Percentiles rank a stretch among this genome's conserved stretches.
These are phyloP conservation scores for Sitophilus oryzae DNA, from an alignment of 1,140 invertebrate species.

Conservation along the genomic window DNA sequence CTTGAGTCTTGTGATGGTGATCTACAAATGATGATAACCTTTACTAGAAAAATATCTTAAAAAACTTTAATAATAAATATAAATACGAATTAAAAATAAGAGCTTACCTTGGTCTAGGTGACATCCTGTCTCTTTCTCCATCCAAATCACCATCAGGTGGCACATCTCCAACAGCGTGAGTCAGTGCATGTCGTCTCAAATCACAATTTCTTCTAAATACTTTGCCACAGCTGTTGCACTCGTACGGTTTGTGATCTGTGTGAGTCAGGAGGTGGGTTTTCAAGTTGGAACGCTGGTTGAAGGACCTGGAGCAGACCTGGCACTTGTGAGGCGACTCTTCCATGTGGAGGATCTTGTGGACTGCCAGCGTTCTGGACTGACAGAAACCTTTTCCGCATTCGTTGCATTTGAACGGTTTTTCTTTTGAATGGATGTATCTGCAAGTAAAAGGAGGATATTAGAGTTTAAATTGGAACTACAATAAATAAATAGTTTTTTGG, in stretches of 20 bases:
- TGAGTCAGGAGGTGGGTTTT: conserved; percentile 93
- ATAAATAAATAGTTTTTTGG: neutral
- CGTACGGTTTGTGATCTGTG: conserved; percentile 91
- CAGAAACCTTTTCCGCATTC: conserved; percentile 97
- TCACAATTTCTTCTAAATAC: conserved; percentile 83
- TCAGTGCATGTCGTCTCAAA: conserved; percentile 73
- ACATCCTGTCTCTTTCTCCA: conserved; percentile 15
- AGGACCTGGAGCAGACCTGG: conserved; percentile 79
- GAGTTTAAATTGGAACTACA: too few species aligned
- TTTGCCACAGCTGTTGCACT: conserved; percentile 85
- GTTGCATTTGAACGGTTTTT: conserved; percentile 94
- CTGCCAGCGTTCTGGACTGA: conserved; percentile 86
- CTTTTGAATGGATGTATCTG: conserved; percentile 96
- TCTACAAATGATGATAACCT: conserved; percentile 42
- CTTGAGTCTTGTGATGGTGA: conserved; percentile 32
- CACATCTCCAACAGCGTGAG: conserved; percentile 77
- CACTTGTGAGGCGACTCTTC: conserved; percentile 90
- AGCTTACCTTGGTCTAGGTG: conserved; percentile 20
- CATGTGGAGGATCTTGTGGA: conserved; percentile 89
- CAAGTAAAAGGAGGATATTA: conserved; percentile 41
- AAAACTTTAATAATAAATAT: conserved; percentile 1
- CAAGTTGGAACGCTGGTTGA: conserved; percentile 87
- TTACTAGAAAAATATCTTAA: conserved; percentile 1
- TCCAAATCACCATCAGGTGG: conserved; percentile 52
- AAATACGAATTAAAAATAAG: neutral